phyloP scores from a whole-genome alignment of 2,888 invertebrate species.

The Dynastes maya region DNA sequence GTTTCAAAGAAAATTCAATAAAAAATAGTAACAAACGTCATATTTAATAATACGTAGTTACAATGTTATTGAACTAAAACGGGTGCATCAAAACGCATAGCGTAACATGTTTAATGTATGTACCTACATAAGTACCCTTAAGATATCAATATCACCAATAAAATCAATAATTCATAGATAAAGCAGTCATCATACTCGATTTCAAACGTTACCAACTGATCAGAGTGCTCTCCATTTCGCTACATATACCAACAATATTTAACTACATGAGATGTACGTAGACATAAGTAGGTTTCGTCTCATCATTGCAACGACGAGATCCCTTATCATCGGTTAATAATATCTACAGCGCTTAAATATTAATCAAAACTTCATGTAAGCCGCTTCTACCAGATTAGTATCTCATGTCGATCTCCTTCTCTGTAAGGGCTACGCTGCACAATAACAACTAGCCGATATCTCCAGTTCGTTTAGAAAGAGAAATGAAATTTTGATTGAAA shows the following conservation, averaged over 20 bases:
- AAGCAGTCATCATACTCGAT: not conserved
- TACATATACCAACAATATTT: not conserved
- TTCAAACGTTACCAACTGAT: not conserved
- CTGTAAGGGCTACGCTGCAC: constrained; percentile 19
- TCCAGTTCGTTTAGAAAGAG: not conserved
- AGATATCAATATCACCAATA: not conserved
- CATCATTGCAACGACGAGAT: constrained; percentile 32
- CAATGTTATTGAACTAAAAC: no score
- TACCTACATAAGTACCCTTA: not conserved
- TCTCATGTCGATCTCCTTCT: constrained; percentile 36
- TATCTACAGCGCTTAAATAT: constrained; percentile 42
- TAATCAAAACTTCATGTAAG: constrained; percentile 47
- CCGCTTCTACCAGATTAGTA: constrained; percentile 43
- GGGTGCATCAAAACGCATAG: no score
- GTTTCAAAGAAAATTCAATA: no score
- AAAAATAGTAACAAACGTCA: no score
- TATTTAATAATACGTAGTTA: no score
- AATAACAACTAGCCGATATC: not conserved
- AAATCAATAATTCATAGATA: constrained; percentile 20
- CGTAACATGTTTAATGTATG: not conserved
- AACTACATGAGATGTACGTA: not conserved
- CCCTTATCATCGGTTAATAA: constrained; percentile 29
- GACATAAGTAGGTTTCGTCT: not conserved
- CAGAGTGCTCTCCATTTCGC: not conserved
- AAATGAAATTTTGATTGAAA: constrained; percentile 10